Conservation (phyloP, 2,888 invertebrate genomes). For the Ligdia adustata region DNA sequence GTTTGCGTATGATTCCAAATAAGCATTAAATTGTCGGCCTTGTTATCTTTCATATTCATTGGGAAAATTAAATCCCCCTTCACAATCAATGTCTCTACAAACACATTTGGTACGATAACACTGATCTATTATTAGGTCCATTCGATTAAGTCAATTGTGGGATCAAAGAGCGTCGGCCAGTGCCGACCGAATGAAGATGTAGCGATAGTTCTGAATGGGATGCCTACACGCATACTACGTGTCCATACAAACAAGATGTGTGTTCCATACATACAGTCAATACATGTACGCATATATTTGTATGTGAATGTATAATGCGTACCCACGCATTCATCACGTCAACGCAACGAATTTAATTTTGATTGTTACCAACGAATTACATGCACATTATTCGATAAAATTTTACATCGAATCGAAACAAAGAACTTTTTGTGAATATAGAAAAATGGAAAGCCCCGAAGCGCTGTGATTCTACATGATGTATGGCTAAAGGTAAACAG, state of each 20-base stretch:
- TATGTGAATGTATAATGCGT: conserved; percentile 38
- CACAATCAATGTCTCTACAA: conserved; percentile 44
- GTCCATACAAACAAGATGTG: conserved; percentile 7
- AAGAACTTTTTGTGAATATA: conserved; percentile 14
- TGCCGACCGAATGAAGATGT: conserved; percentile 39
- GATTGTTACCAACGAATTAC: conserved; percentile 23
- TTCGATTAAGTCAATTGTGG: conserved; percentile 71
- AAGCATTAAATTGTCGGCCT: too few species aligned
- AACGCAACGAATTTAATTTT: conserved; percentile 30
- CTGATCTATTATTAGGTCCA: conserved; percentile 60
- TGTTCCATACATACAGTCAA: neutral
- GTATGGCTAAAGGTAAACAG: too few species aligned
- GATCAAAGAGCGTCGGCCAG: conserved; percentile 52
- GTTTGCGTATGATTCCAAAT: too few species aligned
- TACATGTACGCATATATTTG: conserved; percentile 6
- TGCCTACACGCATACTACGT: conserved; percentile 52
- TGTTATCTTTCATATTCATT: too few species aligned
- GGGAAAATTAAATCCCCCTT: conserved; percentile 30
- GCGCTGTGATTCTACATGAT: neutral
- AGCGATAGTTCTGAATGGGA: conserved; percentile 49
- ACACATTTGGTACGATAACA: conserved; percentile 47
- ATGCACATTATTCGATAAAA: conserved; percentile 16
- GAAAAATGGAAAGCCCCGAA: conserved; percentile 1
- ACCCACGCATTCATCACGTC: conserved; percentile 28
- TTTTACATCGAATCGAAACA: conserved; percentile 20